phyloP scores from a whole-genome alignment of 2,113 vertebrate species.

The Oryzias melastigma region DNA sequence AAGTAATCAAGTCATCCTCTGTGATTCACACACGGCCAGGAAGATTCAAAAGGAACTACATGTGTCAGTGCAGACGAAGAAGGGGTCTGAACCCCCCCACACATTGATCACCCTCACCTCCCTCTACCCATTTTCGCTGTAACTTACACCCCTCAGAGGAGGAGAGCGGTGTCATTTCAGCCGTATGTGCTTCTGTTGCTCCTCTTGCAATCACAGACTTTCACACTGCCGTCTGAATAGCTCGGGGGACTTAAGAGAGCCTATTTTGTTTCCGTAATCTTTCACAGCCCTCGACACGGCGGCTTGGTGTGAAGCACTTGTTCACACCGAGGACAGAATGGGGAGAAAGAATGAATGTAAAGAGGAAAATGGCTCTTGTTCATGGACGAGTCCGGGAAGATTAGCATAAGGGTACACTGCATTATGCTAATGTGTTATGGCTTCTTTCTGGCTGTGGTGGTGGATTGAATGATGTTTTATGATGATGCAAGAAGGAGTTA shows the following conservation, averaged over 20 bases:
- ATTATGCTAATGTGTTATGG: slow-evolving; percentile 71
- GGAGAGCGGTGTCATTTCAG: slow-evolving; percentile 50
- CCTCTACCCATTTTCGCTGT: slow-evolving; percentile 49
- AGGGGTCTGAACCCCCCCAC: slow-evolving; percentile 16
- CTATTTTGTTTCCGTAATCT: slow-evolving; percentile 61
- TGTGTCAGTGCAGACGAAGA: slow-evolving; percentile 35
- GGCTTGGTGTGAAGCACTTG: slow-evolving; percentile 39
- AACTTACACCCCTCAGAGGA: slow-evolving; percentile 53
- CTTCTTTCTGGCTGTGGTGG: slow-evolving; percentile 56
- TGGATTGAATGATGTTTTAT: slow-evolving; percentile 73
- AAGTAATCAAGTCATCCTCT: slow-evolving; percentile 56
- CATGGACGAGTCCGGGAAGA: slow-evolving; percentile 35
- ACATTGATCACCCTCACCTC: slow-evolving; percentile 4
- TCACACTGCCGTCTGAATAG: slow-evolving; percentile 23
- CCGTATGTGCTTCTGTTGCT: slow-evolving; percentile 65
- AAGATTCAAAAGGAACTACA: slow-evolving; percentile 56
- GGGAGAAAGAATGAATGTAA: slow-evolving; percentile 31
- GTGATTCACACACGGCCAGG: slow-evolving; percentile 43
- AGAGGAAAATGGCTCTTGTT: slow-evolving; percentile 29
- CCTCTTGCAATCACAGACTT: slow-evolving; percentile 36
- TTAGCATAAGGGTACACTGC: slow-evolving; percentile 69
- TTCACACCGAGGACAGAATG: slow-evolving; percentile 30
- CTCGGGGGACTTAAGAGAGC: slow-evolving; percentile 57
- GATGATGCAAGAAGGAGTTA: slow-evolving; percentile 70
- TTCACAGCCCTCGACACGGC: slow-evolving; percentile 37